These are phyloP conservation scores for Barnardius zonarius DNA, from an alignment of 2,113 vertebrate species.

Conservation along the genomic window DNA sequence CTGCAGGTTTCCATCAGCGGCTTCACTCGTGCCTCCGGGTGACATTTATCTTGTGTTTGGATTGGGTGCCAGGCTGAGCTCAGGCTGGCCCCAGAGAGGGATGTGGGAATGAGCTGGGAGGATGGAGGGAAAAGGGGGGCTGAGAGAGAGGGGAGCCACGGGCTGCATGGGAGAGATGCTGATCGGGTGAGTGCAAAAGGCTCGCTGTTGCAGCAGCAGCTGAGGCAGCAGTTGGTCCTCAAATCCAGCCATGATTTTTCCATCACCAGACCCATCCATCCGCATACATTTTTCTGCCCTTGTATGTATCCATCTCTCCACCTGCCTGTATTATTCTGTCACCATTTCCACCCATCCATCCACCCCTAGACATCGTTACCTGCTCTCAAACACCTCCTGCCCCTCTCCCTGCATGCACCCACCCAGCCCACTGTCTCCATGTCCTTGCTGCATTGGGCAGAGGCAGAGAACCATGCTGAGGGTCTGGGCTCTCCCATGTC, in stretches of 20 bases:
- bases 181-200: fast-evolving
- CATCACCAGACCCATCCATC: neutral
- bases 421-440: neutral
- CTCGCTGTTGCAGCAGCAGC: neutral
- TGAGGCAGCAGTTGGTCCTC: neutral
- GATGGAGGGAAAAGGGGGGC: neutral
- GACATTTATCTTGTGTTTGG: neutral
- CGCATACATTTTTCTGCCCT: neutral
- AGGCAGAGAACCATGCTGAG: neutral
- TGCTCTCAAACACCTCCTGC: neutral
- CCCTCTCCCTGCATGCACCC: neutral
- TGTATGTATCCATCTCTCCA: neutral
- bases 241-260: neutral
- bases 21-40: fast-evolving
- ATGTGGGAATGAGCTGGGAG: fast-evolving
- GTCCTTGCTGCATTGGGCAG: fast-evolving
- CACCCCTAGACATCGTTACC: neutral
- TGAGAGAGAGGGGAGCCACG: neutral
- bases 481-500: neutral
- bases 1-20: fast-evolving
- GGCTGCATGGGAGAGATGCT: neutral
- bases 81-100: fast-evolving
- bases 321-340: neutral
- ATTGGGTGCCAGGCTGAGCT: neutral
- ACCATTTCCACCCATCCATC: neutral